Evolutionary conservation across 2,113 vertebrate species (phyloP), one percentile per base, ranked within the genome.

Genomic region (Cygnus buccinator): DNA sequence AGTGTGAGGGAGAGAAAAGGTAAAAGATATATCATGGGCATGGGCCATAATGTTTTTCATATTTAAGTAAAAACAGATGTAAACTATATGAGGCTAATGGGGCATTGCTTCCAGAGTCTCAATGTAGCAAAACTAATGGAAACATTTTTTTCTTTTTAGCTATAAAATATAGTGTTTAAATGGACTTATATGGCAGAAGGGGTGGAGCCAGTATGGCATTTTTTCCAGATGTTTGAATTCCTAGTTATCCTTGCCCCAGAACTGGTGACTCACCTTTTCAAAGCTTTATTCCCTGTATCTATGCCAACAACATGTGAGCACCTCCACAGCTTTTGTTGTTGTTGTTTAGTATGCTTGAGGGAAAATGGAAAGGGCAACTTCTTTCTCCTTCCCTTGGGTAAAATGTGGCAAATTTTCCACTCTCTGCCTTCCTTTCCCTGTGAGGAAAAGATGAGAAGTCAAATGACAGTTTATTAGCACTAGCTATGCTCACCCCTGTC

Each of bases 41-140:
- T 44, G 43, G 55, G 3, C 31, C 91, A 28, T 81, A 91, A 37
- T 91, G 55, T 65, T 94, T 94, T 95, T 84, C 79, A 31, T 90
- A 58, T 93, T 93, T 95, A 96, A 94, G 82, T 94, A 90, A 95
- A 92, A 97, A 78, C 82, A 97, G 88, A 86, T 96, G 61, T 93
- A 88, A 93, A 65, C 72, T 83, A 23, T 70, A 72, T 75, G 87
- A 93, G 72, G 76, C 68, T 96, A 97, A 96, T 94, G 87, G 75
- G 44, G 33, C 82, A 88, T 91, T 95, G 80, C 91, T 94, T 94
- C 54, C 13, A 84, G 85, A 77, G 54, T 84, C 23, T 94, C 89
- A 85, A 3, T 90, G 76, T 84, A 91, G 93, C 92, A 94, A 96
- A 89, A 93, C 87, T 93, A 95, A 96, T 94, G 75, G 93, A 94